Evolutionary conservation across 2,797 vertebrate genomes (phyloP), one percentile per base, ranked within the genome.

Genomic region (Odontamblyopus rebecca): DNA sequence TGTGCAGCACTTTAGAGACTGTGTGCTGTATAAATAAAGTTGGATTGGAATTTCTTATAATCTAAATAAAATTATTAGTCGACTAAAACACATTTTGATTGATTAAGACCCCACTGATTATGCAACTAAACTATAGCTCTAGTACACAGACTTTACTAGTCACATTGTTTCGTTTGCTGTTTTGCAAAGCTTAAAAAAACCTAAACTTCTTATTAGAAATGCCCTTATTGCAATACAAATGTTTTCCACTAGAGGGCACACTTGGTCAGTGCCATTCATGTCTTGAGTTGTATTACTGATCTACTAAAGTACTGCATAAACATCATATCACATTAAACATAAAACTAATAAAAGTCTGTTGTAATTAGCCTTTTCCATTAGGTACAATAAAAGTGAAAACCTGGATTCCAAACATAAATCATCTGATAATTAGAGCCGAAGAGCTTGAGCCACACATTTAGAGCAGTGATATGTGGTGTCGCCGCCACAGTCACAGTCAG

Each of bases 401-500:
- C 15, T 48, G 13, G 44, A 48, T 48, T 48, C 15, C 44, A 48
- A 15, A 3, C 44, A 15, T 48, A 15, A 48, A 48, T 48, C 4
- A 48, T 13, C 6, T 48, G 12, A 48, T 57, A 26, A 5, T 59
- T 59, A 26, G 38, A 23, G 35, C n/a, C 41, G 9, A 63, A 41
- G 38, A 41, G 23, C 0, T 23, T 62, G 27, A 27, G 53, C 9
- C 2, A 0, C n/a, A 50, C 61, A 30, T 57, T 41, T 48, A 13
- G 41, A 64, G 82, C 71, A 69, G 38, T 68, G 69, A 62, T 26
- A 56, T 56, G 59, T 50, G 70, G 16, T 61, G 75, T 54, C 71
- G 75, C 70, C 71, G 77, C 69, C 73, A 48, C 60, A 75, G 79
- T 71, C 73, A 53, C 60, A 75, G 77, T 73, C 68, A 74, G 30